These are phyloP conservation scores for Acleris emargana DNA, from an alignment of 2,888 invertebrate genomes.

Conservation along the genomic window DNA sequence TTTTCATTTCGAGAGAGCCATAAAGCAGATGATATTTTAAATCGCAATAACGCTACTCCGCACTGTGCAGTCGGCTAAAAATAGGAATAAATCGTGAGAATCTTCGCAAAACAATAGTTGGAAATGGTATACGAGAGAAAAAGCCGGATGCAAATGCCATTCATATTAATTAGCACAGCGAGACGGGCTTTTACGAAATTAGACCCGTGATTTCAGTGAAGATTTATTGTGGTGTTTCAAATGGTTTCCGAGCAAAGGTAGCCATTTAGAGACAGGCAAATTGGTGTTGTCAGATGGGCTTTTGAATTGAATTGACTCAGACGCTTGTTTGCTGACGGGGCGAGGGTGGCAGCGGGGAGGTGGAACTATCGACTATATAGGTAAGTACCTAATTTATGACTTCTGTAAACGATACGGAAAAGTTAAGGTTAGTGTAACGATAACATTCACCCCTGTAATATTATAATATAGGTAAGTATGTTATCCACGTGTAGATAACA, in stretches of 20 bases:
- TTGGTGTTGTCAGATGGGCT: conserved; percentile 75
- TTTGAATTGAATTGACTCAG: conserved; percentile 79
- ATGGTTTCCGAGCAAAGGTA: conserved; percentile 80
- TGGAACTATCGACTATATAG: conserved; percentile 52
- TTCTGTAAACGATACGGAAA: conserved; percentile 48
- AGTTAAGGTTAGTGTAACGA: conserved; percentile 22
- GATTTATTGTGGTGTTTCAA: conserved; percentile 83
- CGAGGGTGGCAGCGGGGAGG: conserved; percentile 53
- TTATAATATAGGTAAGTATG: too few species aligned
- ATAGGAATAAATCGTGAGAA: conserved; percentile 81
- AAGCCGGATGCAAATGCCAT: conserved; percentile 84
- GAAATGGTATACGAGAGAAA: conserved; percentile 81
- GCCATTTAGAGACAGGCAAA: conserved; percentile 78
- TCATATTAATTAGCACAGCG: conserved; percentile 84
- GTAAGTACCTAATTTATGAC: conserved; percentile 63
- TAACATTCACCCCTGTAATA: background rate
- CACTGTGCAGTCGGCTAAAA: conserved; percentile 73
- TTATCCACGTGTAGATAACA: too few species aligned
- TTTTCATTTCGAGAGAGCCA: conserved; percentile 63
- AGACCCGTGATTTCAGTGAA: conserved; percentile 82
- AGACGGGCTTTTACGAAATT: conserved; percentile 84
- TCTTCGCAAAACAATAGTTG: conserved; percentile 84
- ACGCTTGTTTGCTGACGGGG: conserved; percentile 63
- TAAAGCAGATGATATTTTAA: conserved; percentile 70
- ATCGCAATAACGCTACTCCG: conserved; percentile 68